These are phyloP conservation scores for Rhogogaster chlorosoma DNA, from an alignment of 2,888 invertebrate species.

Conservation along the genomic window DNA sequence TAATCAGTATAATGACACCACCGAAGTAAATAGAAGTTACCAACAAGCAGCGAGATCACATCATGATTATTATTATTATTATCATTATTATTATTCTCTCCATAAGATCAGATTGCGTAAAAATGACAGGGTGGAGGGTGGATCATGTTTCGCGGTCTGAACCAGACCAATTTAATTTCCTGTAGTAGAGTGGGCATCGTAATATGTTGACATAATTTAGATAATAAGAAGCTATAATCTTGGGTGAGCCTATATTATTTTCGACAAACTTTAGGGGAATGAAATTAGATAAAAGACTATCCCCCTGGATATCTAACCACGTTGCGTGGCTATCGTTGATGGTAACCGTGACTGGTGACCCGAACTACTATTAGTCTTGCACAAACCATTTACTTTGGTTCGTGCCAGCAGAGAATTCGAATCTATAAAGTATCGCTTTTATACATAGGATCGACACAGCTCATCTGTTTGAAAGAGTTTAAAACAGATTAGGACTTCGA, in stretches of 20 bases:
- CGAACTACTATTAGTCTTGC: constrained; percentile 41
- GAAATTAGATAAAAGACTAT: constrained; percentile 30
- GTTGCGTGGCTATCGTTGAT: neutral
- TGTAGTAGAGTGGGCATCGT: neutral
- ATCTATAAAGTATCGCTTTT: neutral
- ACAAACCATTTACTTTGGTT: constrained; percentile 39
- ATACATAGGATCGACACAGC: constrained; percentile 5
- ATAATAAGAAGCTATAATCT: constrained; percentile 7
- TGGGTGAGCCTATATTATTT: neutral
- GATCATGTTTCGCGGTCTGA: neutral
- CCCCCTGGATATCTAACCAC: neutral
- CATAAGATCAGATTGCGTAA: neutral
- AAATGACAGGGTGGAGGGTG: neutral
- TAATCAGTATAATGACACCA: neutral
- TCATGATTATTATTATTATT: neutral
- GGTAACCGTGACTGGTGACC: neutral
- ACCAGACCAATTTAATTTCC: constrained; percentile 23
- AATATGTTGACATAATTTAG: neutral
- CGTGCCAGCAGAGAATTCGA: constrained; percentile 27
- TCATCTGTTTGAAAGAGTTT: constrained; percentile 4
- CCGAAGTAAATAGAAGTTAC: neutral
- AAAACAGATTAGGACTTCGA: neutral
- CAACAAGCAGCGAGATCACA: neutral
- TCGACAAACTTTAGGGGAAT: neutral
- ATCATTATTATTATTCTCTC: neutral